Evolutionary conservation across 2,888 invertebrate species (phyloP).

Genomic region (Antheraea yamamai): DNA sequence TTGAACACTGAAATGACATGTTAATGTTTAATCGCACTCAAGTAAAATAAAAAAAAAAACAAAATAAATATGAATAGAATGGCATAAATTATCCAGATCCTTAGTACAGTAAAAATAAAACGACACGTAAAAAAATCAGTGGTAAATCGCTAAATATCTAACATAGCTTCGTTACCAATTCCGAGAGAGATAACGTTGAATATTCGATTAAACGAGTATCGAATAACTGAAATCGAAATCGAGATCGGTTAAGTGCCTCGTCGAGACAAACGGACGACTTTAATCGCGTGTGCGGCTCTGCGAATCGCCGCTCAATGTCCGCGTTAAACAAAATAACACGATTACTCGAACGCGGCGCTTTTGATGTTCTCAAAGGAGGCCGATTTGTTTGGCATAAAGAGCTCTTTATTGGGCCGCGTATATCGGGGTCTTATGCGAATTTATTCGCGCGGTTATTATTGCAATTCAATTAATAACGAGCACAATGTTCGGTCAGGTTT

Average conservation of each 20-base stretch:
- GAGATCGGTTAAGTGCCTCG: conserved; percentile 15
- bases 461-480: conserved; percentile 75
- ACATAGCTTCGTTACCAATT: conserved; percentile 9
- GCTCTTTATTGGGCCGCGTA: conserved; percentile 65
- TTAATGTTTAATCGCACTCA: too few species aligned
- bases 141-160: conserved; percentile 4
- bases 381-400: conserved; percentile 81
- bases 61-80: not conserved
- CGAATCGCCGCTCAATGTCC: conserved; percentile 21
- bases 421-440: conserved; percentile 68
- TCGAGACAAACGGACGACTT: conserved; percentile 19
- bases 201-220: conserved; percentile 9
- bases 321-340: conserved; percentile 54
- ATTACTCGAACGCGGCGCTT: conserved; percentile 62
- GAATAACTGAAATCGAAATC: conserved; percentile 13
- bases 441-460: conserved; percentile 75
- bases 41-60: not conserved
- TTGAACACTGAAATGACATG: too few species aligned
- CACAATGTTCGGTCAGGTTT: conserved; percentile 68
- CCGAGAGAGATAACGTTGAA: conserved; percentile 1
- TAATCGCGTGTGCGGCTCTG: conserved; percentile 18
- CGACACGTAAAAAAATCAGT: not conserved
- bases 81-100: not conserved
- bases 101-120: conserved; percentile 1
- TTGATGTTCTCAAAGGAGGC: conserved; percentile 73